Conservation (phyloP, 2,797 vertebrate species). For the Amniataba percoides region DNA sequence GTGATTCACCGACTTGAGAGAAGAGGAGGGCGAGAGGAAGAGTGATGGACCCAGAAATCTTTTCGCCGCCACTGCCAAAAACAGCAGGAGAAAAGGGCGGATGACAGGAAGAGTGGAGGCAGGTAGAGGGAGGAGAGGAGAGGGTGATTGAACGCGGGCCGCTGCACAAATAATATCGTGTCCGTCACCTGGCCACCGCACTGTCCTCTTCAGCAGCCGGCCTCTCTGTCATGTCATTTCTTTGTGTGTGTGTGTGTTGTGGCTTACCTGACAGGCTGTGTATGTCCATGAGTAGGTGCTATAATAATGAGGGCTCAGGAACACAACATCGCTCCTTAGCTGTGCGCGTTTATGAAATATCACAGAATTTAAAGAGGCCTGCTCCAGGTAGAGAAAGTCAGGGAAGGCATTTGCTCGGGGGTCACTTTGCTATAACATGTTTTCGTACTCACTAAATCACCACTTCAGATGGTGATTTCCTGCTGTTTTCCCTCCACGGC, state of each 20-base stretch:
- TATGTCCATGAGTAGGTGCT: neutral
- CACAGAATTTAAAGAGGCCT: constrained; percentile 1
- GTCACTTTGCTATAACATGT: constrained; percentile 38
- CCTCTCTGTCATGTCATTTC: constrained; percentile 60
- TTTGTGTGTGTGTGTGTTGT: constrained; percentile 1
- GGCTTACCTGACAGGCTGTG: constrained; percentile 35
- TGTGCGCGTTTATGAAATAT: constrained; percentile 25
- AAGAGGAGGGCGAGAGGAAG: constrained; percentile 61
- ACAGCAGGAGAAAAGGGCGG: constrained; percentile 68
- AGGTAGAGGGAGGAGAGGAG: constrained; percentile 53
- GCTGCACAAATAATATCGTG: constrained; percentile 76
- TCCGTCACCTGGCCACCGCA: constrained; percentile 72
- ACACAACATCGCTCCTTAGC: neutral
- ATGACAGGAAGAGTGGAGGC: constrained; percentile 60
- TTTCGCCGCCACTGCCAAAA: constrained; percentile 69
- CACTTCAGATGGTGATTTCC: constrained; percentile 29
- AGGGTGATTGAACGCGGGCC: constrained; percentile 68
- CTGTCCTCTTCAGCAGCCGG: constrained; percentile 59
- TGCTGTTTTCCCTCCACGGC: constrained; percentile 31
- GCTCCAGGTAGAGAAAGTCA: constrained; percentile 12
- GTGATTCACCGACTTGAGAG: constrained; percentile 59
- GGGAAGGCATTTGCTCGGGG: constrained; percentile 21
- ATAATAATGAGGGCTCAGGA: constrained; percentile 18
- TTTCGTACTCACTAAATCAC: constrained; percentile 17
- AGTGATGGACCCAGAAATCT: constrained; percentile 71